Evolutionary conservation across 2,113 vertebrate species (phyloP).

Genomic region (Boleophthalmus pectinirostris): DNA sequence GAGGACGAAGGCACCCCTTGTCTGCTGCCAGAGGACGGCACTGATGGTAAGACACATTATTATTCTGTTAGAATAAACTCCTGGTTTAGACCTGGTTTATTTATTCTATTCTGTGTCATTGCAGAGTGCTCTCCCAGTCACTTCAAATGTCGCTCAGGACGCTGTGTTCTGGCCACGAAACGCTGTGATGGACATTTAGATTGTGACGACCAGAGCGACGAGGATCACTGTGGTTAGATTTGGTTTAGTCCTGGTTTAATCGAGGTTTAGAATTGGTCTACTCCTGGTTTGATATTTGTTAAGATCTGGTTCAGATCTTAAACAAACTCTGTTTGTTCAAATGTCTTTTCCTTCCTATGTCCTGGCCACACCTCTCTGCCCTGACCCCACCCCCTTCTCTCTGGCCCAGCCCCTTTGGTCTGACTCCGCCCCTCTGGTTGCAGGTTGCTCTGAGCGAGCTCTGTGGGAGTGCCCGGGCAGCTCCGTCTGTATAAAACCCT

Average conservation of each 20-base stretch:
- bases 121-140: slow-evolving; percentile 96
- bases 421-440: not conserved
- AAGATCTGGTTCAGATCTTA: not conserved
- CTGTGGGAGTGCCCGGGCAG: slow-evolving; percentile 92
- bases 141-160: slow-evolving; percentile 90
- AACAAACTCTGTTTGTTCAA: too few relatives aligned
- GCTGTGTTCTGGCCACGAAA: slow-evolving; percentile 88
- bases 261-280: not conserved
- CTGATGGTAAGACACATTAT: slow-evolving; percentile 79
- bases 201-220: slow-evolving; percentile 95
- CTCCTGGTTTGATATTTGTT: too few relatives aligned
- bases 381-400: not conserved
- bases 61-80: too few relatives aligned
- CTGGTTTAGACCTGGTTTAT: not conserved
- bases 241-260: not conserved
- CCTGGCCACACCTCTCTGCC: not conserved
- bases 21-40: slow-evolving; percentile 85
- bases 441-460: slow-evolving; percentile 89
- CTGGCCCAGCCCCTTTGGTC: not conserved
- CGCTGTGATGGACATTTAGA: slow-evolving; percentile 92
- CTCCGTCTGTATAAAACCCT: slow-evolving; percentile 84
- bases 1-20: slow-evolving; percentile 85
- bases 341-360: not conserved
- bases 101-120: slow-evolving; percentile 4
- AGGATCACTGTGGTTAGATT: slow-evolving; percentile 88